phyloP scores from a whole-genome alignment of 2,113 vertebrate species.

The Campylorhamphus procurvoides region DNA sequence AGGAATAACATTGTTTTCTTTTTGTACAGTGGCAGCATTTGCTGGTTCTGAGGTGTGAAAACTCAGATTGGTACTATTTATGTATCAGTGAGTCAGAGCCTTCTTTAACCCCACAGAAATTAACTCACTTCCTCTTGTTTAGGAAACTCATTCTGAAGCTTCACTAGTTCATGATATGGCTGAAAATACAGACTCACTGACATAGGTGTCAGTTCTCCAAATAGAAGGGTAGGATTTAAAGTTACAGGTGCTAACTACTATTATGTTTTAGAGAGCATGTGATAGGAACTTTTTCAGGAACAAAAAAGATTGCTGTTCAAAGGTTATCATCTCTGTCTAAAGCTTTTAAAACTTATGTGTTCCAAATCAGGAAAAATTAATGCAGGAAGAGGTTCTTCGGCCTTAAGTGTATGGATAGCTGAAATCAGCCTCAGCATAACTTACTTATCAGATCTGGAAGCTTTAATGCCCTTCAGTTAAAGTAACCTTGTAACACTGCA shows the following conservation, averaged over 20 bases:
- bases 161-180: background rate
- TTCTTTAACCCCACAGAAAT: background rate
- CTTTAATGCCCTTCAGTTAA: constrained; percentile 11
- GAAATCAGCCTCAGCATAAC: constrained; percentile 16
- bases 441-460: constrained; percentile 34
- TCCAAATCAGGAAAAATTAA: background rate
- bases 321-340: background rate
- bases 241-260: background rate
- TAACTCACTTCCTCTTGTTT: background rate
- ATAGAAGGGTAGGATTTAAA: background rate
- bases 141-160: background rate
- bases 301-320: background rate
- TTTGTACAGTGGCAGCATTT: background rate
- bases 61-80: background rate
- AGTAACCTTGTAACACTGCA: background rate
- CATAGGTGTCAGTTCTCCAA: background rate
- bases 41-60: background rate
- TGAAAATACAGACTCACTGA: background rate
- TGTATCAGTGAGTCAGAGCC: background rate
- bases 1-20: background rate
- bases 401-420: background rate
- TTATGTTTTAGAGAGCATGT: background rate
- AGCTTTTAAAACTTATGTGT: background rate
- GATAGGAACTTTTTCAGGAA: background rate
- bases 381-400: background rate